Evolutionary conservation across 2,797 vertebrate species (phyloP), one percentile per base, ranked within the genome.

Genomic region (Sciaenops ocellatus): DNA sequence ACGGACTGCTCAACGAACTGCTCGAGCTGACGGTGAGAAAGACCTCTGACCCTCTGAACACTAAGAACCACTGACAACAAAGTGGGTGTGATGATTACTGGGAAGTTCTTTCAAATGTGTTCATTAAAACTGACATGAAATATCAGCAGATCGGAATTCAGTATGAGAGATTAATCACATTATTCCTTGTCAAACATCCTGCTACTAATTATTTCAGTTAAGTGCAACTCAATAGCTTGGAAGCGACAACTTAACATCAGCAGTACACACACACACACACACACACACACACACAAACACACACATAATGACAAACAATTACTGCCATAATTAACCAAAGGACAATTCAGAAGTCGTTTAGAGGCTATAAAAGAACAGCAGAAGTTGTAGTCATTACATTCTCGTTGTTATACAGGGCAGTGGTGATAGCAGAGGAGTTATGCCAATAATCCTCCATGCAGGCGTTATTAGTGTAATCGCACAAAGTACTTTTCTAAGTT

Each of bases 21-120:
- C 95, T 98, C 82, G 97, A 99, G 91, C 95, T 99, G 83, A 97
- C 96, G 94, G 98, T 99, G 89, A 90, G 97, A 90, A n/a, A 60
- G 28, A 79, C 76, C 69, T 66, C 63, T 75, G 75, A 85, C 71
- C 61, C 72, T 41, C 18, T 26, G 47, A 73, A 63, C 41, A 42
- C 54, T 18, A 0, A 65, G 20, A 79, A 63, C 30, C 50, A 10
- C 22, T 42, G 42, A 34, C 80, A 50, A 24, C 57, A 34, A 70
- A 76, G 78, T 84, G 61, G 83, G 61, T 18, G 20, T 24, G 3
- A 56, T 76, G 48, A 83, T 80, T 82, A 46, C 82, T 9, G 50
- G 42, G 38, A 78, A 72, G 28, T 55, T 3, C 28, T 85, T 80
- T 79, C 15, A 54, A 69, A 75, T 26, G 52, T 42, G 62, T 73